A percentile compares a stretch with the other conserved stretches of the same genome.
Conservation (phyloP, 2,113 vertebrate species). For the Tachycineta bicolor region DNA sequence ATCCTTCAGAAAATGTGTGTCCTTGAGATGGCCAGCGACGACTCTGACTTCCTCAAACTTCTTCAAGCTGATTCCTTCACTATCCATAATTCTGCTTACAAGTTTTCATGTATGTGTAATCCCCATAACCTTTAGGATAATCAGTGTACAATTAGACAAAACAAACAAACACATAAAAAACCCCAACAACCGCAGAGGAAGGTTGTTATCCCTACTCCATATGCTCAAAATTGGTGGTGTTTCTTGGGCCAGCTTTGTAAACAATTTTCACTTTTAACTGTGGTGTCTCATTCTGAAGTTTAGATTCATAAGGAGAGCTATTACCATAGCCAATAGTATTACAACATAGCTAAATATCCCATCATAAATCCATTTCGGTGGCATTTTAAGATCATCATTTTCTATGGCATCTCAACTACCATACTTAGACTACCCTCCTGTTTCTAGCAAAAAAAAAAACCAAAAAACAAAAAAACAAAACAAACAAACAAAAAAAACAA, state of each 20-base stretch:
- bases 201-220: not conserved
- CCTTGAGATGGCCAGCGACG: conserved; percentile 1
- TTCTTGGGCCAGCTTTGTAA: not conserved
- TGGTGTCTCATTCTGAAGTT: conserved; percentile 28
- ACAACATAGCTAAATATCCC: conserved; percentile 38
- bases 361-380: conserved; percentile 34
- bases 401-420: not conserved
- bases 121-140: conserved; percentile 17
- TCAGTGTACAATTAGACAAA: conserved; percentile 8
- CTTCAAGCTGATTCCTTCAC: conserved; percentile 25
- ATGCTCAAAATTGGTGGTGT: conserved; percentile 30
- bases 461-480: too few species aligned
- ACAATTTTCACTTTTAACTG: conserved; percentile 48
- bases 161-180: not conserved
- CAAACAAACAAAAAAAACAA: not conserved
- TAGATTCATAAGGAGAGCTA: conserved; percentile 38
- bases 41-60: conserved; percentile 54
- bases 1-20: not conserved
- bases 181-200: fast-evolving
- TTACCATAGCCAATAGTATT: conserved; percentile 17
- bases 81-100: not conserved
- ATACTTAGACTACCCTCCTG: not conserved
- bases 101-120: conserved; percentile 46
- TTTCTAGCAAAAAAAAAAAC: not conserved
- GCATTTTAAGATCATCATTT: conserved; percentile 41